Percentiles rank a stretch among this genome's conserved stretches.
These are phyloP conservation scores for Orthonevra nobilis DNA, from an alignment of 2,888 invertebrate species.

Conservation along the genomic window DNA sequence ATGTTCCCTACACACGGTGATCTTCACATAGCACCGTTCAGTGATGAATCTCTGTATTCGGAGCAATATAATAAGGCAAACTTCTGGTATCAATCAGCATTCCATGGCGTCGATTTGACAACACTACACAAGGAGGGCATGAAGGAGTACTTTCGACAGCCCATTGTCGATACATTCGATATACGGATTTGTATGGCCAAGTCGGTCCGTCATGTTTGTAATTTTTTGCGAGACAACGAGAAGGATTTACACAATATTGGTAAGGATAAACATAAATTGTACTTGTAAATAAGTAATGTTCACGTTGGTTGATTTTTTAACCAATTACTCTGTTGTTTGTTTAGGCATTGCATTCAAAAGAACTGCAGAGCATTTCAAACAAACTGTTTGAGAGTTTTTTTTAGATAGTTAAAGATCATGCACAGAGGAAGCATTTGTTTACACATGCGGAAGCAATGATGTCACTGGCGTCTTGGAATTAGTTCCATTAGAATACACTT, in stretches of 20 bases:
- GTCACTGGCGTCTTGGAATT: too few relatives aligned
- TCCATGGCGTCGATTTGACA: conserved; percentile 98
- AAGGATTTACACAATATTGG: conserved; percentile 94
- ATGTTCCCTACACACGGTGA: conserved; percentile 99
- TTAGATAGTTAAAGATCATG: too few relatives aligned
- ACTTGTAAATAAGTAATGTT: too few relatives aligned
- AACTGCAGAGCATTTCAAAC: too few relatives aligned
- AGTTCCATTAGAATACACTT: too few relatives aligned
- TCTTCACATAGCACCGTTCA: conserved; percentile 98
- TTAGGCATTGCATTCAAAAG: too few relatives aligned
- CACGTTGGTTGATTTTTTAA: too few relatives aligned
- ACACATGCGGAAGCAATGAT: too few relatives aligned
- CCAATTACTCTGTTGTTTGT: too few relatives aligned
- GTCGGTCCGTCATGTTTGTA: conserved; percentile 94
- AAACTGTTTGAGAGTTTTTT: too few relatives aligned
- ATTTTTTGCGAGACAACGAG: conserved; percentile 95
- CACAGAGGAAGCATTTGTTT: too few relatives aligned
- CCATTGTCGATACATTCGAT: conserved; percentile 99
- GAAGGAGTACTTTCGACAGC: conserved; percentile 98
- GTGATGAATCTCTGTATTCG: conserved; percentile 97
- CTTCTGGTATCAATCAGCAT: conserved; percentile 99
- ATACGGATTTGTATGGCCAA: conserved; percentile 97
- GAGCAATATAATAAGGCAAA: conserved; percentile 99
- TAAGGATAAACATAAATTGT: too few relatives aligned
- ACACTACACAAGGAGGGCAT: conserved; percentile 95